Base-by-base conservation (phyloP, 2,888 invertebrate genomes). In the Laspeyria flexula region DNA sequence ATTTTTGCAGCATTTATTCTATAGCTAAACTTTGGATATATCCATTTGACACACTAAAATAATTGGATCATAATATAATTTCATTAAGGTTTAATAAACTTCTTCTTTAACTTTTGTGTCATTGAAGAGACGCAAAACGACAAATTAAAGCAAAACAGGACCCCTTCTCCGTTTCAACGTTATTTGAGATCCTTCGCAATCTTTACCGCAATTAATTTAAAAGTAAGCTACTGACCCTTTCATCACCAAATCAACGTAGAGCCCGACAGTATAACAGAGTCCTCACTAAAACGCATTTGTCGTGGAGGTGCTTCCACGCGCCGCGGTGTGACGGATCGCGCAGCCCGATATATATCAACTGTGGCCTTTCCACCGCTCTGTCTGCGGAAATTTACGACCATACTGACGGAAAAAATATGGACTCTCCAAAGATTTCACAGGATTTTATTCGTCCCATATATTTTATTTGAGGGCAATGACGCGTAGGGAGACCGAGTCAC, bases 371-470 rank as follows among this genome's bases (percentile, higher is more conserved):
- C 54, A 34, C 76, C 73, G 69, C 77, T n/a, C n/a, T 73, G 77
- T 74, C 79, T 62, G 59, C 61, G 60, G 67, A 38, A 71, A 86
- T 87, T 86, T 85, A 86, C 75, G 74, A 76, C 70, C 75, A 65
- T 75, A 73, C 75, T 44, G 65, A 61, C 67, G 65, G 77, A 76
- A 82, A 83, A 86, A 84, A 85, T 81, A 82, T 79, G 77, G 68
- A 81, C 80, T 83, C 80, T 78, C 76, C 55, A 63, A 71, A 81
- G 79, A 81, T 81, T 79, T 77, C 77, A 69, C 83, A 73, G 71
- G 81, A 81, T 87, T 75, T 86, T 84, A 85, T 82, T 81, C 81
- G 75, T 72, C 60, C 80, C 74, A 85, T 85, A 83, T 84, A 85
- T 88, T 86, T 84, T 80, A 84, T 83, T 45, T 46, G 45, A 46